Base-by-base conservation (phyloP, 2,113 vertebrate species). In the Saimiri boliviensis region DNA sequence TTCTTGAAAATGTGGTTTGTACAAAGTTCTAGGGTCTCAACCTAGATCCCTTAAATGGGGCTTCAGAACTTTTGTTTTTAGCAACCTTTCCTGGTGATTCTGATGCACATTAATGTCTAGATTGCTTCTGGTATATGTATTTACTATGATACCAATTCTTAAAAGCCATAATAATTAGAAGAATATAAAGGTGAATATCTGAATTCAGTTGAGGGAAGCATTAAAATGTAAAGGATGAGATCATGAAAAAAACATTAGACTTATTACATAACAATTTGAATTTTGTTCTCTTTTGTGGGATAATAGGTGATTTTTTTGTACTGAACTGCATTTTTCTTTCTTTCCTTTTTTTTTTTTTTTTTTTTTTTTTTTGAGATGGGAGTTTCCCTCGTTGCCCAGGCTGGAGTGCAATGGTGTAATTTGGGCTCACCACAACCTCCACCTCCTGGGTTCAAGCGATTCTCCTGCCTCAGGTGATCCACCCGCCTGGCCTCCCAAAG, bases 201-300 rank as follows among this genome's bases (percentile, higher is more conserved):
- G 70, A 77, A 79, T 45, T 52, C 25, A 47, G n/a, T 94, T 37
- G 40, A 52, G 12, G 83, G 49, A 83, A 87, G 7, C 27, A 91
- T 71, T 92, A 84, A 89, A 71, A 71, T 88, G 17, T 47, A 89
- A n/a, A 96, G 30, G 35, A 56, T 86, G 25, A 91, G 23, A 84
- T 79, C 68, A 79, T 40, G 70, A 70, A 23, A 76, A 83, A 63
- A 87, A 14, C 37, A 3, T 84, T 84, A 63, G 40, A 47, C 71
- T 94, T 87, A 76, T 3, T 87, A 70, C 42, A 70, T 76, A 87
- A 80, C 71, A 89, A 45, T 86, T 58, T 63, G 74, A 71, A 60
- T 85, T 71, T 40, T 35, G 35, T 35, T 74, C 66, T 40, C 70
- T 77, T 42, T 92, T 66, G 1, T 80, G 25, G 37, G 21, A 58